Conservation (phyloP, 2,888 invertebrate genomes). For the Pinctada fucata region DNA sequence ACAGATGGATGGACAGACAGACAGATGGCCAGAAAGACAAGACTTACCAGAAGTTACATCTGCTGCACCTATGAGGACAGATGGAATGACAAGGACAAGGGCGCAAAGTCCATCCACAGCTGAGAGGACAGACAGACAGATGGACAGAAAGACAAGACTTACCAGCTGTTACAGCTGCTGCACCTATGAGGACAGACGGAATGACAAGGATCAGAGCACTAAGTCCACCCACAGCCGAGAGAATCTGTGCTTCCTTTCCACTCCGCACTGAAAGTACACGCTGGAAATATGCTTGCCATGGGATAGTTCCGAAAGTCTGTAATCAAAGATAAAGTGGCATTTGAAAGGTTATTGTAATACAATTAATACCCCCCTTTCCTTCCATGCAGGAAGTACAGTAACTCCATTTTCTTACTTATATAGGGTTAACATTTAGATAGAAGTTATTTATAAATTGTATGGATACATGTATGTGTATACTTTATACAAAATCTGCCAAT, state of each 20-base stretch:
- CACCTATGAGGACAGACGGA: slow-evolving; percentile 71
- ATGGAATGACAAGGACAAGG: slow-evolving; percentile 4
- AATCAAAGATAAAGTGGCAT: slow-evolving; percentile 22
- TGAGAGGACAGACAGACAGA: no score
- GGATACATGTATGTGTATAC: no score
- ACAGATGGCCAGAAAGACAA: no score
- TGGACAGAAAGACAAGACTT: slow-evolving; percentile 1
- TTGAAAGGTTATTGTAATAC: not conserved
- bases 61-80: slow-evolving; percentile 26
- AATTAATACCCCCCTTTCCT: not conserved
- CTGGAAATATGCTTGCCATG: slow-evolving; percentile 75
- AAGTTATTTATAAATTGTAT: no score
- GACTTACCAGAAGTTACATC: no score
- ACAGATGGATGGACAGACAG: no score
- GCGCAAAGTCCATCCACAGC: no score
- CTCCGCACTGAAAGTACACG: slow-evolving; percentile 69
- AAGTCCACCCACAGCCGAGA: slow-evolving; percentile 65
- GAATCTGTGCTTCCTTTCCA: slow-evolving; percentile 59
- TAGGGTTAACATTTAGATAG: no score
- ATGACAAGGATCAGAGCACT: slow-evolving; percentile 67
- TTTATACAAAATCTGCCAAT: no score
- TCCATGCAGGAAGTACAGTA: not conserved
- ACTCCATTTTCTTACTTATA: no score
- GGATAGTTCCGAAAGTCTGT: slow-evolving; percentile 72
- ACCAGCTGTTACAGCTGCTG: slow-evolving; percentile 67